Evolutionary conservation across 2,888 invertebrate species (phyloP), one percentile per base, ranked within the genome.

Genomic region (Andrena flavipes): DNA sequence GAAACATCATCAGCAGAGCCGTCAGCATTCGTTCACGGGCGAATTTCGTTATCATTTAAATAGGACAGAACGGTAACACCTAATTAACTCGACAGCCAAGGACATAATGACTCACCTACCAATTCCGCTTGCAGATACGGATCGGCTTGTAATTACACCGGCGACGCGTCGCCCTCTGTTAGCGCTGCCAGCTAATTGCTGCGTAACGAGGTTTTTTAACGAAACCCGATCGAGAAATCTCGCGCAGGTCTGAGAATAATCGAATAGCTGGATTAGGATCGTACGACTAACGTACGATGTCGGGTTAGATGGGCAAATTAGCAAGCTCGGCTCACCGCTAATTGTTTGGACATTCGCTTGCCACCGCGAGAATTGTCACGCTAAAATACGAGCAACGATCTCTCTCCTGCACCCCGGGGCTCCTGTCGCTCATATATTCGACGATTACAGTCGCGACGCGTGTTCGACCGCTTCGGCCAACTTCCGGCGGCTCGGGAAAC

Each of bases 341-440:
- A 86, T 84, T 84, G 84, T 81, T 85, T 76, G 75, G 76, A 84
- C 81, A 76, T 72, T 75, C 51, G 78, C 63, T 80, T 68, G 56
- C 79, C 77, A 51, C 73, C 54, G 48, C 59, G 59, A 49, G 49
- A 59, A 77, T 73, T 26, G 73, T 63, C 67, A 51, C 48, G 48
- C 63, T 82, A 81, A 84, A 85, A 76, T 80, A 83, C 60, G 63
- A 30, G 56, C 51, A 26, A 16, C 48, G 29, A 30, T 13, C 65
- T 26, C 56, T 23, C 56, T 23, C 23, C 23, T 23, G 20, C 56
- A 10, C 56, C 10, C n/a, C 29, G 48, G 42, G 49, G 33, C 26
- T 51, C 56, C 51, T 68, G 62, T 67, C 35, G 63, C 74, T 75
- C 68, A 42, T 69, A 56, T 51, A 49, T 54, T 63, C 72, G 20